Conservation (phyloP, 2,797 vertebrate genomes). For the Spinibarbus caldwelli region DNA sequence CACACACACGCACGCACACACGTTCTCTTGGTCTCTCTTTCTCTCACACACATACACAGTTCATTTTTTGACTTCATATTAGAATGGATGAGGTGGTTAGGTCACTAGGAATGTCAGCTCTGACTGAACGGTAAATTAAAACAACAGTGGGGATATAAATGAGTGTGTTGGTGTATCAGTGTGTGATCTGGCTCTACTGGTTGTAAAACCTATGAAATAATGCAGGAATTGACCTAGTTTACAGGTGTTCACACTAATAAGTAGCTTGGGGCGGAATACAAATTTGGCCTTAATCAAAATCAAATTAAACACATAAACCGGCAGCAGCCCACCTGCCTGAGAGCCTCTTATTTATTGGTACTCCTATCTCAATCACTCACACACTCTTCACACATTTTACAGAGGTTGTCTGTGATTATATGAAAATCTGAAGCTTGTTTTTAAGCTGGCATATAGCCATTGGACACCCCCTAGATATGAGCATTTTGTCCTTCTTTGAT, state of each 20-base stretch:
- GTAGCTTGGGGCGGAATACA: constrained; percentile 40
- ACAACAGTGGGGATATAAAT: constrained; percentile 18
- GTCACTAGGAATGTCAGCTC: not conserved
- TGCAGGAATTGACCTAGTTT: constrained; percentile 46
- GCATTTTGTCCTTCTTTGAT: not conserved
- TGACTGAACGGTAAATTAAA: not conserved
- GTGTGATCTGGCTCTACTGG: not conserved
- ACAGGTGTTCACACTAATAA: constrained; percentile 38
- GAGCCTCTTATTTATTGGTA: constrained; percentile 29
- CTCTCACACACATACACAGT: not conserved
- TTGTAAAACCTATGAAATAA: constrained; percentile 36
- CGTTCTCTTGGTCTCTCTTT: not conserved
- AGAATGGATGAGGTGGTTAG: not conserved
- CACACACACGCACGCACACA: constrained; percentile 23
- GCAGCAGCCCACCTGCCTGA: constrained; percentile 4
- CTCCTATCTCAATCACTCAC: not conserved
- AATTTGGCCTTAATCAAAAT: constrained; percentile 45
- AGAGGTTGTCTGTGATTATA: not conserved
- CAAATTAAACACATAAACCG: constrained; percentile 41
- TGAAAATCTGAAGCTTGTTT: not conserved
- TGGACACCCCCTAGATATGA: not conserved
- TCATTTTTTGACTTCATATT: constrained; percentile 25
- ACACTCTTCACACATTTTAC: constrained; percentile 5
- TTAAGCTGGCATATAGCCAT: not conserved
- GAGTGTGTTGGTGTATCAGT: constrained; percentile 12